Conservation (phyloP, 2,888 invertebrate genomes). For the Pheosia tremula region DNA sequence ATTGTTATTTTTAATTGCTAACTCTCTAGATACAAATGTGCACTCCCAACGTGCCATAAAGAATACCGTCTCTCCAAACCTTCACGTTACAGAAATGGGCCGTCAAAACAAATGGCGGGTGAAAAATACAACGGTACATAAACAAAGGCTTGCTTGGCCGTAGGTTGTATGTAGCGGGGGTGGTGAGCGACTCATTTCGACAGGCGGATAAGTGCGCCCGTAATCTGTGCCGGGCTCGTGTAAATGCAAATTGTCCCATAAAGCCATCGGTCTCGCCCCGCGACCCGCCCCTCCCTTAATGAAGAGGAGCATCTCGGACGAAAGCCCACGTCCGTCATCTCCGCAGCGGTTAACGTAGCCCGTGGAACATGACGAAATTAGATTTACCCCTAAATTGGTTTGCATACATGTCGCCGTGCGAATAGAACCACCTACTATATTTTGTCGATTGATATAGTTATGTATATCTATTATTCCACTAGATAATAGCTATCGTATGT, state of each 20-base stretch:
- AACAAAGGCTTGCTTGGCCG: conserved; percentile 78
- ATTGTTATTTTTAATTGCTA: not conserved
- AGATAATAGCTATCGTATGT: too few relatives aligned
- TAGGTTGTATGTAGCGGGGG: conserved; percentile 62
- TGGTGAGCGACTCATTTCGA: conserved; percentile 72
- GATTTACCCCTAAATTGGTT: conserved; percentile 68
- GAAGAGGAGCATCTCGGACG: conserved; percentile 78
- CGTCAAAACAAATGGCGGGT: conserved; percentile 77
- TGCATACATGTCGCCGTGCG: conserved; percentile 53
- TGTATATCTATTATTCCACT: not conserved
- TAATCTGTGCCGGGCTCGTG: conserved; percentile 82
- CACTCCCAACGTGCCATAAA: conserved; percentile 36
- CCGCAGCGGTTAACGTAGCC: conserved; percentile 69
- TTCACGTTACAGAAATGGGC: conserved; percentile 67
- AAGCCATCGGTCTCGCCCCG: conserved; percentile 64
- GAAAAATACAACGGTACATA: conserved; percentile 78
- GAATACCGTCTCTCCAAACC: conserved; percentile 58
- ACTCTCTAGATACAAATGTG: not conserved
- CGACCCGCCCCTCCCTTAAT: conserved; percentile 63
- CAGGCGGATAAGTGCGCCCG: conserved; percentile 80
- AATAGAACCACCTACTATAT: conserved; percentile 17
- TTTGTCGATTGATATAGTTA: not conserved
- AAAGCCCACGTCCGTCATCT: conserved; percentile 73
- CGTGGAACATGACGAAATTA: conserved; percentile 70
- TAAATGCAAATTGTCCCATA: conserved; percentile 84